phyloP scores from a whole-genome alignment of 2,888 invertebrate genomes.

The Listrodromus nycthemerus region DNA sequence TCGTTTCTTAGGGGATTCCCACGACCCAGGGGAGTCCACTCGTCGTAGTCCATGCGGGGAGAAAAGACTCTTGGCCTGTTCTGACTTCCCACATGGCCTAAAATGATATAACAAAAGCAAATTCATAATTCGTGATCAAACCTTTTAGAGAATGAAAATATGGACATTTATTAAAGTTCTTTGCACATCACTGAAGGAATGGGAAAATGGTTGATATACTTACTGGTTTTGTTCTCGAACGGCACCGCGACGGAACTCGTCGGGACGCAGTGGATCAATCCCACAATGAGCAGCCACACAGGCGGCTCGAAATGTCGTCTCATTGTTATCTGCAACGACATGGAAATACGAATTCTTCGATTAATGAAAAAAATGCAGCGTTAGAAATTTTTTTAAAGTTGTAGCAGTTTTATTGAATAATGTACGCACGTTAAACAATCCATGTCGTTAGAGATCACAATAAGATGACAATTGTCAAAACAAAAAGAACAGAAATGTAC shows the following conservation, averaged over 20 bases:
- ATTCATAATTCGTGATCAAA: constrained; percentile 8
- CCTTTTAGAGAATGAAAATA: no score
- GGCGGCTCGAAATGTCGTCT: constrained; percentile 33
- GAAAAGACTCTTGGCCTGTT: constrained; percentile 86
- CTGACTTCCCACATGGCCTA: constrained; percentile 71
- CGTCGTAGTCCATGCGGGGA: constrained; percentile 93
- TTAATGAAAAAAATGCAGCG: not conserved
- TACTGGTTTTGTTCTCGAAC: constrained; percentile 44
- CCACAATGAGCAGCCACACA: constrained; percentile 25
- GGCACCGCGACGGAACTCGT: not conserved
- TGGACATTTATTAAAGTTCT: not conserved
- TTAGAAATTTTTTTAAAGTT: not conserved
- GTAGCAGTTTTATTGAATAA: not conserved
- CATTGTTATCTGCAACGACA: constrained; percentile 37
- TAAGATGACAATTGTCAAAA: constrained; percentile 2
- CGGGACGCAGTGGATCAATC: constrained; percentile 9
- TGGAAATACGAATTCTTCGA: not conserved
- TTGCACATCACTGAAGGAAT: not conserved
- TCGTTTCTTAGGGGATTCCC: constrained; percentile 94
- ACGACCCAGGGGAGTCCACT: constrained; percentile 93
- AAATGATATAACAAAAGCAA: constrained; percentile 9
- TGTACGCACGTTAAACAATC: not conserved
- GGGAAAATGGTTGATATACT: not conserved
- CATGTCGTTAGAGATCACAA: constrained; percentile 24
- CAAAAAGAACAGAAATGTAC: not conserved